A percentile compares a stretch with the other conserved stretches of the same genome.
These are phyloP conservation scores for Ispidina lecontei DNA, from an alignment of 2,797 vertebrate genomes.

Conservation along the genomic window DNA sequence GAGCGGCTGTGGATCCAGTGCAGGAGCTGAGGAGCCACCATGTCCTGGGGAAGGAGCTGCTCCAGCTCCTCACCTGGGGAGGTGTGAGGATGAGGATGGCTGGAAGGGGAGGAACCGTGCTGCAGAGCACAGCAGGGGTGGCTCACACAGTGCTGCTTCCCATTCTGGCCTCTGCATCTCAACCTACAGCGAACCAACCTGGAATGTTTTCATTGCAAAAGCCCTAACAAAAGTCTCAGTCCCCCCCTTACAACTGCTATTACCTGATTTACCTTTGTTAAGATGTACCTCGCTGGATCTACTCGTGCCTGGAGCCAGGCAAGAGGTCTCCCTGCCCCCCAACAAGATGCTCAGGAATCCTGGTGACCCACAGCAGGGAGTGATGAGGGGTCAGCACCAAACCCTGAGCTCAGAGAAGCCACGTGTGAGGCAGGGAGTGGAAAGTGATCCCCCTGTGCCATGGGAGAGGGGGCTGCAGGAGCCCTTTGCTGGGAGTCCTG, in stretches of 20 bases:
- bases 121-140: not conserved
- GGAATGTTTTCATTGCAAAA: not conserved
- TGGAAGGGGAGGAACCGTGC: not conserved
- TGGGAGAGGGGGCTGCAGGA: not conserved
- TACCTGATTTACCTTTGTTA: not conserved
- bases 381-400: not conserved
- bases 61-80: not conserved
- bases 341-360: not conserved
- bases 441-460: accelerated
- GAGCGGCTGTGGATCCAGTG: not conserved
- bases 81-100: not conserved
- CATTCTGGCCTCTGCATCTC: not conserved
- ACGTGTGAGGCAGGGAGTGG: too few species aligned
- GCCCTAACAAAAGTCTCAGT: accelerated
- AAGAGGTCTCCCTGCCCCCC: too few species aligned
- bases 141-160: not conserved
- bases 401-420: not conserved
- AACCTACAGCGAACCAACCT: not conserved
- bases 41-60: not conserved
- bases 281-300: not conserved
- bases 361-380: not conserved
- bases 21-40: not conserved
- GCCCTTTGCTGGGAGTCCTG: not conserved
- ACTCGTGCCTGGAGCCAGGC: not conserved
- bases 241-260: not conserved